Evolutionary conservation across 2,888 invertebrate genomes (phyloP).

Genomic region (Proisotoma minuta): DNA sequence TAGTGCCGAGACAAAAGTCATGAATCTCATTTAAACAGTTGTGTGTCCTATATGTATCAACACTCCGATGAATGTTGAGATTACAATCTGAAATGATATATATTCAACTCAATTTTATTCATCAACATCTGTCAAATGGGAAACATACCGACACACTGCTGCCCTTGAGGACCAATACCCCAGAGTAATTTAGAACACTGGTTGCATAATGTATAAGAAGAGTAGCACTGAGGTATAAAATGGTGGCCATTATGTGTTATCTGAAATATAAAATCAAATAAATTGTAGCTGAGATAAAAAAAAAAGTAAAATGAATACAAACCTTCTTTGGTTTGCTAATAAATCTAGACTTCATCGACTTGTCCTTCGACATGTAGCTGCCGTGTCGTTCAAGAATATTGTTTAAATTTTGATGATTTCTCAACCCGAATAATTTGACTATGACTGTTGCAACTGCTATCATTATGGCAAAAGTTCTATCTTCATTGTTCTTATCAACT

Average conservation of each 20-base stretch:
- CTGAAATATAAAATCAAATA: conserved; percentile 51
- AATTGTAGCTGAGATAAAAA: not conserved
- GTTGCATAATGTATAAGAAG: conserved; percentile 84
- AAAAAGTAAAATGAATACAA: not conserved
- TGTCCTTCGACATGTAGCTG: conserved; percentile 79
- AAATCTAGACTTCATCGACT: conserved; percentile 64
- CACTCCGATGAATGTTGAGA: conserved; percentile 74
- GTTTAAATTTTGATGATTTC: conserved; percentile 57
- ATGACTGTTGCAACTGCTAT: conserved; percentile 62
- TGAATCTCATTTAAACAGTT: conserved; percentile 70
- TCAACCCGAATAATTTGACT: conserved; percentile 68
- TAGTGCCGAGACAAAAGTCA: conserved; percentile 68
- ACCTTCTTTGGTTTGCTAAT: conserved; percentile 67
- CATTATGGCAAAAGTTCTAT: conserved; percentile 9
- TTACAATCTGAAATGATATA: conserved; percentile 67
- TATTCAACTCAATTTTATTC: conserved; percentile 15
- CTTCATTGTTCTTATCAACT: conserved; percentile 11
- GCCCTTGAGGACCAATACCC: conserved; percentile 95
- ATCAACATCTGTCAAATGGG: not conserved
- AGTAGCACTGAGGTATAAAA: conserved; percentile 81
- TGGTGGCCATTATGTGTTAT: conserved; percentile 82
- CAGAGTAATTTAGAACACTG: conserved; percentile 87
- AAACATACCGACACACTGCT: conserved; percentile 79
- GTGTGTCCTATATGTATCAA: conserved; percentile 7
- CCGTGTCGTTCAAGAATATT: conserved; percentile 68